Evolutionary conservation across 35 echinoderm and acorn worm genomes (phyloP).

Genomic region (Apostichopus californicus): DNA sequence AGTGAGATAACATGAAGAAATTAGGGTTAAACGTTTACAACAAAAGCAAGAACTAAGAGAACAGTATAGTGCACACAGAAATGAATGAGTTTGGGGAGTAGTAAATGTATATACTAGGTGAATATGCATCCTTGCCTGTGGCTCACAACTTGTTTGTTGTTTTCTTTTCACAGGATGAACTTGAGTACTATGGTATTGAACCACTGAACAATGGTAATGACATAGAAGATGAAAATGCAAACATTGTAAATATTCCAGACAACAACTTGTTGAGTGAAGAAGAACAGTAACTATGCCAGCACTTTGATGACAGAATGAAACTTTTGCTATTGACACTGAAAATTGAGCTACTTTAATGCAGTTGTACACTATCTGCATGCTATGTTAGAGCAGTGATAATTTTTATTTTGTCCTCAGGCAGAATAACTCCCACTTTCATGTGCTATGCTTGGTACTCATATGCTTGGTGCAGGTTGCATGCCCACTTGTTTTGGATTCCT

Average conservation of each 20-base stretch:
- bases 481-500: too few relatives aligned
- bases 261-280: neutral
- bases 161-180: neutral
- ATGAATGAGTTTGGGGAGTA: too few relatives aligned
- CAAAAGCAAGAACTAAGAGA: too few relatives aligned
- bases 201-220: neutral
- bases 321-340: neutral
- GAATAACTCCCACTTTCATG: too few relatives aligned
- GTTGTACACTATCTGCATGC: neutral
- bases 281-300: neutral
- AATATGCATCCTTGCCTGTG: too few relatives aligned
- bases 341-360: neutral
- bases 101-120: too few relatives aligned
- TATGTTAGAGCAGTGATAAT: neutral
- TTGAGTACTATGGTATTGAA: neutral
- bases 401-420: too few relatives aligned
- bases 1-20: too few relatives aligned
- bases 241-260: neutral
- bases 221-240: neutral
- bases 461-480: too few relatives aligned
- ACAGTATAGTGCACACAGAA: too few relatives aligned
- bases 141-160: neutral
- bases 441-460: too few relatives aligned
- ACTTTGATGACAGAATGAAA: neutral
- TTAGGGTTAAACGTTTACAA: too few relatives aligned